A percentile compares a stretch with the other conserved stretches of the same genome.
phyloP scores from a whole-genome alignment of 2,888 invertebrate species.

The Amphipyra berbera region DNA sequence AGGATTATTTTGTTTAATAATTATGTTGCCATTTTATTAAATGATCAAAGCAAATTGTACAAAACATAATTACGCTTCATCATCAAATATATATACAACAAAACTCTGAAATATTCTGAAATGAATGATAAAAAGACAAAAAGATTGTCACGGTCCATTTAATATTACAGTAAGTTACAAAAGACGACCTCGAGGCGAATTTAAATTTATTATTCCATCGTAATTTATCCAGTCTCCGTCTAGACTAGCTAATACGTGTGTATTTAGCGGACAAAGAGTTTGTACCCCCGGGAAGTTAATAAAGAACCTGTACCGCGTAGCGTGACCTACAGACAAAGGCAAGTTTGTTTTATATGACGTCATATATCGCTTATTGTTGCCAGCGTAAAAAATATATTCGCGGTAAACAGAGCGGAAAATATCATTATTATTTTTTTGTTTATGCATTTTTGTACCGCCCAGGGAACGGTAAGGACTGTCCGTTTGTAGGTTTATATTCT shows the following conservation, averaged over 20 bases:
- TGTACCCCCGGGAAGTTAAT: slow-evolving; percentile 44
- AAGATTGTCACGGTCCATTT: slow-evolving; percentile 37
- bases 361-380: slow-evolving; percentile 34
- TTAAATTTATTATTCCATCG: slow-evolving; percentile 47
- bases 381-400: slow-evolving; percentile 47
- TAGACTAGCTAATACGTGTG: slow-evolving; percentile 51
- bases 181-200: slow-evolving; percentile 32
- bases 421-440: slow-evolving; percentile 47
- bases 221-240: slow-evolving; percentile 50
- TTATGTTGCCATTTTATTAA: no score
- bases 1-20: no score
- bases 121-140: slow-evolving; percentile 5
- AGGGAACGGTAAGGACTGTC: slow-evolving; percentile 31
- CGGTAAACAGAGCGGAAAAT: slow-evolving; percentile 53
- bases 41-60: no score
- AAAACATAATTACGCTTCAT: no score
- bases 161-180: slow-evolving; percentile 42
- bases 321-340: slow-evolving; percentile 56
- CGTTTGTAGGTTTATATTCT: slow-evolving; percentile 27
- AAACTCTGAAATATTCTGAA: not conserved
- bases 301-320: slow-evolving; percentile 45
- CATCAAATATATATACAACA: no score
- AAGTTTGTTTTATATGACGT: slow-evolving; percentile 35
- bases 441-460: slow-evolving; percentile 44
- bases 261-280: slow-evolving; percentile 45